Conservation (phyloP, 2,888 invertebrate species). For the Lamellibrachia satsuma region DNA sequence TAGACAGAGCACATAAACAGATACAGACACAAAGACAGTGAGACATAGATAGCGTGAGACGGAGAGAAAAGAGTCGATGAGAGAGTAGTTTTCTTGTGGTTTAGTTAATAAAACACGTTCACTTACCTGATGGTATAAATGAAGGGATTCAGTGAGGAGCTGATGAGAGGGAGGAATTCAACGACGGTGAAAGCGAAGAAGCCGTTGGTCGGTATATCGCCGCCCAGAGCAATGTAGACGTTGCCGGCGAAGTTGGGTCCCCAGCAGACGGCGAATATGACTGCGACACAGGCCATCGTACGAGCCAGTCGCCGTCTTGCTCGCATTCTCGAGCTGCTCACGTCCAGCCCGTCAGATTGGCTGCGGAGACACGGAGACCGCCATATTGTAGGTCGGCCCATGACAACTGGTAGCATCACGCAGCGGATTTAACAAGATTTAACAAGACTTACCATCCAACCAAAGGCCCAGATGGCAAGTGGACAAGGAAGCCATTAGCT, state of each 20-base stretch:
- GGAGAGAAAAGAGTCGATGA: not conserved
- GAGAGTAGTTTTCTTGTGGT: not conserved
- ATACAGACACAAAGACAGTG: too few species aligned
- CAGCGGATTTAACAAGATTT: too few species aligned
- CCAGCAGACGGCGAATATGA: constrained; percentile 36
- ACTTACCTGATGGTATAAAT: constrained; percentile 21
- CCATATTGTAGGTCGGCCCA: not conserved
- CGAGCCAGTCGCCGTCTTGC: constrained; percentile 34
- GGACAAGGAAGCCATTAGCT: too few species aligned
- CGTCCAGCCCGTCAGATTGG: not conserved
- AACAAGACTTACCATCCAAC: too few species aligned
- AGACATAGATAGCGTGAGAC: too few species aligned
- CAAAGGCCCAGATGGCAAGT: too few species aligned
- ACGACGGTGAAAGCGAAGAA: constrained; percentile 31
- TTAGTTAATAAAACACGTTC: not conserved
- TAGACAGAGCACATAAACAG: too few species aligned
- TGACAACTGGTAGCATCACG: not conserved
- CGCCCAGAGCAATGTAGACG: constrained; percentile 26
- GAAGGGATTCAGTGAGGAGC: constrained; percentile 37
- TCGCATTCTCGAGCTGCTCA: constrained; percentile 24
- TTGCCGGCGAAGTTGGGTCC: constrained; percentile 34
- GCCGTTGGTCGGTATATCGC: constrained; percentile 28
- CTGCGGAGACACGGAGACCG: not conserved
- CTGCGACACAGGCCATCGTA: constrained; percentile 38
- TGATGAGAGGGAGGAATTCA: constrained; percentile 35